These are phyloP conservation scores for Exaiptasia diaphana DNA, from an alignment of 64 coral and sea anemone genomes.

Conservation along the genomic window DNA sequence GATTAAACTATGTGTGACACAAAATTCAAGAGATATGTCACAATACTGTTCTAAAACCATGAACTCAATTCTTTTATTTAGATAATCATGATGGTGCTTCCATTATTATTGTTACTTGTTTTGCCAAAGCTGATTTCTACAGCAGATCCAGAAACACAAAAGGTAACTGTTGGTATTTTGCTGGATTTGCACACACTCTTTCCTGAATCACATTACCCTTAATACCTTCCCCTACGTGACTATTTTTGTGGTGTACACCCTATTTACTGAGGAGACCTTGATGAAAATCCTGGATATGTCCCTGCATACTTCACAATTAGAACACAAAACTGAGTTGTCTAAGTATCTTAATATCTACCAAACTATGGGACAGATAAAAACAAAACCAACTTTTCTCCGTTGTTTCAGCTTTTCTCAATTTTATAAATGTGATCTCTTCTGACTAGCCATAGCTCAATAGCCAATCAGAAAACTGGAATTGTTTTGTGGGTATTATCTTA, in stretches of 20 bases:
- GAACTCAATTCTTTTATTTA: slow-evolving; percentile 1
- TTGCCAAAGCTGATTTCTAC: slow-evolving; percentile 84
- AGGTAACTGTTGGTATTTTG: slow-evolving; percentile 44
- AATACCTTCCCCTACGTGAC: background rate
- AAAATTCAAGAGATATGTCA: background rate
- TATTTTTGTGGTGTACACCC: too few relatives aligned
- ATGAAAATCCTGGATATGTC: too few relatives aligned
- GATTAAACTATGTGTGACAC: too few relatives aligned
- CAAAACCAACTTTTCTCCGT: too few relatives aligned
- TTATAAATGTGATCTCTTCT: too few relatives aligned
- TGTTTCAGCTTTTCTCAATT: too few relatives aligned
- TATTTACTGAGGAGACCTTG: too few relatives aligned
- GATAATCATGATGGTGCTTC: slow-evolving; percentile 98
- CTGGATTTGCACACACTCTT: background rate
- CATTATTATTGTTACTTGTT: slow-evolving; percentile 80
- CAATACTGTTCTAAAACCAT: background rate
- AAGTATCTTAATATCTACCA: too few relatives aligned
- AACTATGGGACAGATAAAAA: too few relatives aligned
- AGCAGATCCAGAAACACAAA: slow-evolving; percentile 97
- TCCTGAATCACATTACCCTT: background rate
- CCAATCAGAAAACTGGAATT: background rate
- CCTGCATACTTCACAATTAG: too few relatives aligned
- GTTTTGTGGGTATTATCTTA: background rate
- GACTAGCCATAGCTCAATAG: too few relatives aligned
- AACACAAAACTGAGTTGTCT: too few relatives aligned